Evolutionary conservation across 2,888 invertebrate species (phyloP), one percentile per base, ranked within the genome.

Genomic region (Sthenelais limicola): DNA sequence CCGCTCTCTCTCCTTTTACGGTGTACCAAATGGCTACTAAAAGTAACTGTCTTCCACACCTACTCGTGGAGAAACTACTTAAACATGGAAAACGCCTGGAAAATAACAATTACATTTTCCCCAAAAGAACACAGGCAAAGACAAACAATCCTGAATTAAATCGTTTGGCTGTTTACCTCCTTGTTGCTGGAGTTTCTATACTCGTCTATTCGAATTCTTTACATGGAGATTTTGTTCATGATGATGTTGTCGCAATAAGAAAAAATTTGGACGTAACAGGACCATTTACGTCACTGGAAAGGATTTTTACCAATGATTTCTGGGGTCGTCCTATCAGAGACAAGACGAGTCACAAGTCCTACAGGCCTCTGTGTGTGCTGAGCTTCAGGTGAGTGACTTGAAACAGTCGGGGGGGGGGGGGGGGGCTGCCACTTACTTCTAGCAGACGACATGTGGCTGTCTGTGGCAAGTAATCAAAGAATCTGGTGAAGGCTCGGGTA

Each of bases 291-390:
- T 69, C 76, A 5, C 21, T 82, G 18, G 52, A 54, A 24, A 35
- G 76, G 18, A 26, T 83, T 9, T 82, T 82, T 58, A 48, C 32
- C 30, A 80, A 84, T 74, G 95, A 95, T 88, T 95, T 94, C 87
- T 95, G 95, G 95, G 95, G 95, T n/a, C 93, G 92, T 71, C 92
- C 93, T 38, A 94, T 95, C 93, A 90, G 91, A n/a, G 93, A 94
- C 83, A 89, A 91, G 69, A 91, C 90, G 84, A 94, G 94, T 82
- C 95, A 95, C 89, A 95, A 95, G 90, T 94, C 94, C 69, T 95
- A 95, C 88, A 90, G 95, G 80, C 95, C 95, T 49, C 89, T 95
- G 78, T 94, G 94, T 21, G 92, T 93, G 66, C 89, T 95, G 68
- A 92, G 94, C 9, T 95, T 95, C 90, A 92, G 95, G 95, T 95